These are phyloP conservation scores for Labeo calbasu DNA, from an alignment of 2,797 vertebrate genomes.

Conservation along the genomic window DNA sequence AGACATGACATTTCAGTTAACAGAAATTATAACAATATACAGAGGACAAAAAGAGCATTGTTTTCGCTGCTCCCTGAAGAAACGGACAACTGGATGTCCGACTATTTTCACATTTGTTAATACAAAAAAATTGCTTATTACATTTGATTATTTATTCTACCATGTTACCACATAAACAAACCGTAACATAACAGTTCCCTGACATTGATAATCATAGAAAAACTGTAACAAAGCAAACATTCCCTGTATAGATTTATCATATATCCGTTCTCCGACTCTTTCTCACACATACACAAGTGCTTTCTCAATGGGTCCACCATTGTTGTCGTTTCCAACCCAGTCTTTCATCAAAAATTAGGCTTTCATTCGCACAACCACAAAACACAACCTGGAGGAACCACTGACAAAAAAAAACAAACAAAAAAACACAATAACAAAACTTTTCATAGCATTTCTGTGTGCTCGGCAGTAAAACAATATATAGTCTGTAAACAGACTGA, in stretches of 20 bases:
- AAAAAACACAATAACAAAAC: conserved; percentile 24
- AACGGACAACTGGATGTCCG: conserved; percentile 64
- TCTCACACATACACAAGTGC: conserved; percentile 64
- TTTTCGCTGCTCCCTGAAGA: conserved; percentile 80
- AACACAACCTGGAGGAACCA: conserved; percentile 69
- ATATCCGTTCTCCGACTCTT: conserved; percentile 28
- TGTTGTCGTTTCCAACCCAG: conserved; percentile 61
- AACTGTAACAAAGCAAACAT: conserved; percentile 58
- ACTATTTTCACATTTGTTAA: conserved; percentile 62
- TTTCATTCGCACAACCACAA: conserved; percentile 61
- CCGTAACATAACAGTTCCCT: conserved; percentile 63
- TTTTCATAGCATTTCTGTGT: conserved; percentile 70
- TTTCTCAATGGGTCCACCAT: conserved; percentile 55
- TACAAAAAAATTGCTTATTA: conserved; percentile 49
- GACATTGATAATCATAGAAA: conserved; percentile 61
- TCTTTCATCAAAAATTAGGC: conserved; percentile 62
- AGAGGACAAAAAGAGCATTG: conserved; percentile 59
- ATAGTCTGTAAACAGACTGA: conserved; percentile 67
- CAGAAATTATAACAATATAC: conserved; percentile 49
- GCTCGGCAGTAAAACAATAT: conserved; percentile 65
- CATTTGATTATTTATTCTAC: conserved; percentile 6
- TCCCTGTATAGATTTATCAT: conserved; percentile 52
- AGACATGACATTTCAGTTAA: conserved; percentile 61
- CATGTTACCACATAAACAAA: conserved; percentile 36
- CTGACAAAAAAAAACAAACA: conserved; percentile 51